These are phyloP conservation scores for Cryptosula pallasiana DNA, from an alignment of 2,888 invertebrate genomes.

Conservation along the genomic window DNA sequence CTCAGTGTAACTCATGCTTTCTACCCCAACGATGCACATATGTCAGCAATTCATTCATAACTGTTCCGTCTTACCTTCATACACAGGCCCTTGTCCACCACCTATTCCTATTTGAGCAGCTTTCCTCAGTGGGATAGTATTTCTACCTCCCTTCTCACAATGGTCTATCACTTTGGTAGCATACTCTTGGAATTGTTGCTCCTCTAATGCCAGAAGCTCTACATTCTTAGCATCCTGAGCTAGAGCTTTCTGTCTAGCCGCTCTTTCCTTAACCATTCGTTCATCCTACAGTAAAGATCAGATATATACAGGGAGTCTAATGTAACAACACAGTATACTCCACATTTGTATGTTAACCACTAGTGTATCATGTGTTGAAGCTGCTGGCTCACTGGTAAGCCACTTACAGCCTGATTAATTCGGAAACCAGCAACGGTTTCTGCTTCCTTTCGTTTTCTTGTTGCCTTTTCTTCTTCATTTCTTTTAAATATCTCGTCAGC, in stretches of 20 bases:
- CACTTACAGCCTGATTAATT: conserved; percentile 41
- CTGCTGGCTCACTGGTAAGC: neutral
- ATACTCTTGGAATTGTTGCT: conserved; percentile 52
- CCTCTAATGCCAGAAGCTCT: conserved; percentile 45
- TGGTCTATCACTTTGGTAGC: conserved; percentile 48
- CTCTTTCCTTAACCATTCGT: conserved; percentile 30
- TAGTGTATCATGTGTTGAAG: too few relatives aligned
- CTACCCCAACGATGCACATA: too few relatives aligned
- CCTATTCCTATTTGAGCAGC: conserved; percentile 47
- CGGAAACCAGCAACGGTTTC: conserved; percentile 38
- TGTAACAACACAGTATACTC: too few relatives aligned
- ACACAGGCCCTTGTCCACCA: conserved; percentile 46
- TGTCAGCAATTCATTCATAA: too few relatives aligned
- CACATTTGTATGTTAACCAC: too few relatives aligned
- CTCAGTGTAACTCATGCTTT: too few relatives aligned
- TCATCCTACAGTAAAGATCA: conserved; percentile 32
- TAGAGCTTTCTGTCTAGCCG: conserved; percentile 32
- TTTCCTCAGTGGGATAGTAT: conserved; percentile 47
- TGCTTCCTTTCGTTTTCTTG: conserved; percentile 35
- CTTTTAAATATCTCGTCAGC: conserved; percentile 47
- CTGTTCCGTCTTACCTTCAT: conserved; percentile 40
- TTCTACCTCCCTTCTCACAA: conserved; percentile 49
- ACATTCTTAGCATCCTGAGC: conserved; percentile 43
- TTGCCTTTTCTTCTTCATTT: conserved; percentile 46
- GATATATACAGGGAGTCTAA: too few relatives aligned